A percentile compares a stretch with the other conserved stretches of the same genome.
Evolutionary conservation across 2,888 invertebrate genomes (phyloP).

Genomic region (Cerastis rubricosa): DNA sequence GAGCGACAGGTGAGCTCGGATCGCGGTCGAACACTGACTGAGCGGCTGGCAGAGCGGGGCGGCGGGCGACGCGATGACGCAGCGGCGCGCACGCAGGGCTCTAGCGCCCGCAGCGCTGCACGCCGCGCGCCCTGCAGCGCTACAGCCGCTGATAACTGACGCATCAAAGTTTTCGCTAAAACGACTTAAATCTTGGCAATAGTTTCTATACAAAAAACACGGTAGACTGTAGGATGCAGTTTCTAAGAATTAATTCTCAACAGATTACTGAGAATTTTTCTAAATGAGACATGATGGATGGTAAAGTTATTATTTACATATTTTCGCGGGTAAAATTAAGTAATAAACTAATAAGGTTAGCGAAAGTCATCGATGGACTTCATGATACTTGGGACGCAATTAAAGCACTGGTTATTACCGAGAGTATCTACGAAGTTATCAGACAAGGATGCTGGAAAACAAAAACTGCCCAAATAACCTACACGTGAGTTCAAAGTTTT

Average conservation of each 20-base stretch:
- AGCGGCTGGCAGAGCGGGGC: slow-evolving; percentile 60
- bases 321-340: slow-evolving; percentile 32
- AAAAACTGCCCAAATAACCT: slow-evolving; percentile 35
- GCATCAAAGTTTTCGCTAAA: slow-evolving; percentile 71
- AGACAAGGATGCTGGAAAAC: slow-evolving; percentile 32
- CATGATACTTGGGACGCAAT: slow-evolving; percentile 16
- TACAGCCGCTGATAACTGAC: slow-evolving; percentile 66
- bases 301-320: slow-evolving; percentile 55
- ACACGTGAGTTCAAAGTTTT: slow-evolving; percentile 46
- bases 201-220: slow-evolving; percentile 70
- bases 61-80: slow-evolving; percentile 63
- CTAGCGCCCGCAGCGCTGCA: slow-evolving; percentile 56
- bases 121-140: slow-evolving; percentile 60
- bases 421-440: slow-evolving; percentile 27
- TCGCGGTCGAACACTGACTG: slow-evolving; percentile 84
- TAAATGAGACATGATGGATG: slow-evolving; percentile 58
- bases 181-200: slow-evolving; percentile 80
- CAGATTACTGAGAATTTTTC: slow-evolving; percentile 62
- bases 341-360: slow-evolving; percentile 31
- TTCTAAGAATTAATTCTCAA: slow-evolving; percentile 72
- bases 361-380: slow-evolving; percentile 20
- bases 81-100: slow-evolving; percentile 54
- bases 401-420: slow-evolving; percentile 12
- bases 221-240: slow-evolving; percentile 71
- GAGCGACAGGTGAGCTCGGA: slow-evolving; percentile 80